Base-by-base conservation (phyloP, 2,888 invertebrate genomes). In the Petrophora chlorosata region DNA sequence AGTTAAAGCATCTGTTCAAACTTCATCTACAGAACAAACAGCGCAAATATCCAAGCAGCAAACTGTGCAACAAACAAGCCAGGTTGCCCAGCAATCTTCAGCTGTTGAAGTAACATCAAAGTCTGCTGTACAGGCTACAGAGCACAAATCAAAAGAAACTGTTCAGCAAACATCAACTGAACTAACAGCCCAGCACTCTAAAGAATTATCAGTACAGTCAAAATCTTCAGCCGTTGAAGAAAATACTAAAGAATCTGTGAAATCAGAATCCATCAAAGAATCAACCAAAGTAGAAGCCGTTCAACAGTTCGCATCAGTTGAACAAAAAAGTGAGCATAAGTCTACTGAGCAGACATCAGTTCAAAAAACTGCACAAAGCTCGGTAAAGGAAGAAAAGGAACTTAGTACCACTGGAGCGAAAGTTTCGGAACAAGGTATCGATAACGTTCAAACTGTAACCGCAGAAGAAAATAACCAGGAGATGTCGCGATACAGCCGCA, bases 401-500 rank as follows among this genome's bases (percentile, higher is more conserved):
- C 59, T 54, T 39, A 74, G 70, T 57, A 46, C 69, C 40, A 53
- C 70, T 75, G 76, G 58, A 55, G 62, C 38, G 25, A 57, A 58
- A 29, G 55, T 60, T 58, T 54, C 59, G 40, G 62, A 67, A 43
- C 61, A 69, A 59, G 70, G 55, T 56, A 40, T 56, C 51, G 63
- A 53, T 58, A 80, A 62, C 75, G 65, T 68, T 70, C 88, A 89
- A 88, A 68, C 85, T 87, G 87, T 83, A 79, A 82, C 80, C 77
- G 53, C 78, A 29, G 79, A 77, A 59, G 81, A 76, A 65, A 67
- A 63, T 57, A 85, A 83, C 71, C 86, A 79, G 76, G 88, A 89
- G 55, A 91, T 92, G 73, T 92, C 93, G 61, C 92, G 93, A 67
- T 93, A 91, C 71, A 92, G 92, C 83, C 91, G 92, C 76, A 92